A percentile compares a stretch with the other conserved stretches of the same genome.
These are phyloP conservation scores for Antennarius maculatus DNA, from an alignment of 2,797 vertebrate species.

Conservation along the genomic window DNA sequence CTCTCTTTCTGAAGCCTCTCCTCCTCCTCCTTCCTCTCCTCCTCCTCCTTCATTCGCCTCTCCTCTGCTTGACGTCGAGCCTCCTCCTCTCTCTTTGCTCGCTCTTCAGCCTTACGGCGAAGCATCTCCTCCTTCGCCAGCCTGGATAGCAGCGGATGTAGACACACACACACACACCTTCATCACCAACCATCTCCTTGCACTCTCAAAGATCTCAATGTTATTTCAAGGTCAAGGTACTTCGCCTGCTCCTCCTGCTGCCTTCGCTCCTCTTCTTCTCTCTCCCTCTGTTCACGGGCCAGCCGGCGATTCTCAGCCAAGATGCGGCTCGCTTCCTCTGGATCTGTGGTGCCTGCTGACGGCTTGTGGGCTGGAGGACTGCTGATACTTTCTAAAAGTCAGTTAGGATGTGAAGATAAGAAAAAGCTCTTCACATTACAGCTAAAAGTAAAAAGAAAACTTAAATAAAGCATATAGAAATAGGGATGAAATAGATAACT, in stretches of 20 bases:
- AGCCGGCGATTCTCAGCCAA: slow-evolving; percentile 91
- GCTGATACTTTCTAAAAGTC: slow-evolving; percentile 54
- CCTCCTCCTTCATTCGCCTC: slow-evolving; percentile 80
- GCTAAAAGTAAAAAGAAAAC: background rate
- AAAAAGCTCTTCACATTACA: background rate
- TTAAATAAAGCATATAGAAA: background rate
- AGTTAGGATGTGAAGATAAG: background rate
- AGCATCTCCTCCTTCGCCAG: slow-evolving; percentile 89
- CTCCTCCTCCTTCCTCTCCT: slow-evolving; percentile 74
- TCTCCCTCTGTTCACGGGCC: slow-evolving; percentile 92
- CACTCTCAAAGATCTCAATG: background rate
- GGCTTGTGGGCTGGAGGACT: slow-evolving; percentile 73
- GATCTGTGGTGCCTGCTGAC: slow-evolving; percentile 92
- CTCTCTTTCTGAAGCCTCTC: slow-evolving; percentile 83
- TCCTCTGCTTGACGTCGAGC: slow-evolving; percentile 84
- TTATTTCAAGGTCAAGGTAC: slow-evolving; percentile 66
- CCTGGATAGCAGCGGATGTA: slow-evolving; percentile 64
- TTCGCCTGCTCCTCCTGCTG: slow-evolving; percentile 89
- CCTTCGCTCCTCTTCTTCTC: slow-evolving; percentile 87
- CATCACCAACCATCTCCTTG: background rate
- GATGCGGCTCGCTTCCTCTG: slow-evolving; percentile 92
- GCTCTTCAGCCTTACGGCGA: slow-evolving; percentile 88
- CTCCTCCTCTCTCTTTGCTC: slow-evolving; percentile 86
- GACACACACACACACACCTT: background rate
- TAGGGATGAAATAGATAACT: background rate